Evolutionary conservation across 1,140 invertebrate genomes (phyloP), one percentile per base, ranked within the genome.

Genomic region (Tyrophagus putrescentiae): DNA sequence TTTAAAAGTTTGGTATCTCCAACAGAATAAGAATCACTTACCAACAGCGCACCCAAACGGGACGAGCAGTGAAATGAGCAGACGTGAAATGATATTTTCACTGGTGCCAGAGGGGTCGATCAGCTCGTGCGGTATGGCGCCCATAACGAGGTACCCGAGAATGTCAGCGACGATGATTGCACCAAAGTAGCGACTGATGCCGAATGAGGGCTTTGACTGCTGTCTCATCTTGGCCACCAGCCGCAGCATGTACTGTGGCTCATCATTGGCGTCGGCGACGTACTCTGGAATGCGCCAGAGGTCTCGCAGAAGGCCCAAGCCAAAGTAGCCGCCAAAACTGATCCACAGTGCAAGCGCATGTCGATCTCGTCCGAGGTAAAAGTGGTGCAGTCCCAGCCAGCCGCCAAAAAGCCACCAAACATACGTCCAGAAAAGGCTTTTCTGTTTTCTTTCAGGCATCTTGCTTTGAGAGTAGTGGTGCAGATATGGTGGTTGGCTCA

Each of bases 301-400:
- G 69, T 97, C 92, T 21, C 82, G 74, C 0, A 94, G 64, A 84
- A 88, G 93, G 3, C 89, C 90, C 9, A 85, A 67, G 3, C 87
- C 86, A 66, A 83, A 76, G 67, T 87, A 88, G 3, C 89, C 90
- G 16, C 88, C 91, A 9, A 87, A 72, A 1, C 86, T 87, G 48
- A 80, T 82, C 76, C 84, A 85, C 79, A 85, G 90, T 0, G 92
- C 74, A 68, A 95, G 85, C 0, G 85, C 90, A 67, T 97, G 91
- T n/a, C 80, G 76, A 70, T 94, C 87, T 58, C 91, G 73, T 44
- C 80, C 78, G 42, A 96, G 73, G 70, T 96, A 96, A 67, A 94
- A 79, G 70, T 94, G 88, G 74, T 97, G 92, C 1, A 88, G 71
- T 0, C 91, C 90, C 64, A 87, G 82, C 65, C 85, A 73, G 9